These are phyloP conservation scores for Graphium colonna DNA, from an alignment of 2,888 invertebrate species.

Conservation along the genomic window DNA sequence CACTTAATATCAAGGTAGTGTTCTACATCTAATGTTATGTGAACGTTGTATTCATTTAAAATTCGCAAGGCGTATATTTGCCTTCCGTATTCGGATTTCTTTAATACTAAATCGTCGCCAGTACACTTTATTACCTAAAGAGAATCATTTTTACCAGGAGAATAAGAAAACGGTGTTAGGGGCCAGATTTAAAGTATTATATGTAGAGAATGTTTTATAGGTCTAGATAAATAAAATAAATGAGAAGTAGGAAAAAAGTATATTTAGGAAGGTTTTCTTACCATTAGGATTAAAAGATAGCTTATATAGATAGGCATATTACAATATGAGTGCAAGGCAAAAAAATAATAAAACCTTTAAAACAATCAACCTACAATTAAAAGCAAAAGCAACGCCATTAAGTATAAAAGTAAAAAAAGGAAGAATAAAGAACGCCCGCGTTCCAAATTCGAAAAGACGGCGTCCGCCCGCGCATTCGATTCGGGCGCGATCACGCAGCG, in stretches of 20 bases:
- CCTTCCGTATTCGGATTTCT: constrained; percentile 1
- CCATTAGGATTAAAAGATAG: too few species aligned
- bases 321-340: neutral
- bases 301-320: neutral
- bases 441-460: constrained; percentile 30
- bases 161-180: too few species aligned
- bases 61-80: neutral
- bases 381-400: neutral
- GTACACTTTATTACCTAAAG: too few species aligned
- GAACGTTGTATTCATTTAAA: neutral
- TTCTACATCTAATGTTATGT: neutral
- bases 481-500: constrained; percentile 50
- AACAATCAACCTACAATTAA: neutral
- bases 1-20: too few species aligned
- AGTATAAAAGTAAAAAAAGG: neutral
- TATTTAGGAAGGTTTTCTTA: too few species aligned
- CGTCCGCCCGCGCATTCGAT: constrained; percentile 13
- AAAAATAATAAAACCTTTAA: neutral
- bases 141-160: too few species aligned
- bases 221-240: too few species aligned
- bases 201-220: too few species aligned
- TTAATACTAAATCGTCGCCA: neutral
- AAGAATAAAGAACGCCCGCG: constrained; percentile 10
- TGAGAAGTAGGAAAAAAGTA: too few species aligned
- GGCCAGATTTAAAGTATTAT: too few species aligned